Percentiles rank a stretch among this genome's conserved stretches.
Evolutionary conservation across 2,797 vertebrate genomes (phyloP).

Genomic region (Falco concolor): DNA sequence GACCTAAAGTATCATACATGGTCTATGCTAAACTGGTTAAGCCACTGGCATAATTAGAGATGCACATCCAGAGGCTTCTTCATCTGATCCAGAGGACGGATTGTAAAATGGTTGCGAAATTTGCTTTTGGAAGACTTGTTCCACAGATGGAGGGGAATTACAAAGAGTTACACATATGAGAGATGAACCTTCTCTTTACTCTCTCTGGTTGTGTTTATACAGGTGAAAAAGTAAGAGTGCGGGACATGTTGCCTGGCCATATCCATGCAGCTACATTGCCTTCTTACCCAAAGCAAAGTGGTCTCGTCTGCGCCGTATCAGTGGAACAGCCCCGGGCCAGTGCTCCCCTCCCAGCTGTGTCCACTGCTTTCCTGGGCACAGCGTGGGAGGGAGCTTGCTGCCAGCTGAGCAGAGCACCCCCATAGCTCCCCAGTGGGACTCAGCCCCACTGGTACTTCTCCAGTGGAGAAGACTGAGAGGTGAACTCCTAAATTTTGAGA

Average conservation of each 20-base stretch:
- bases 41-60: not conserved
- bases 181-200: not conserved
- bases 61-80: not conserved
- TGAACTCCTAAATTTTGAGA: not conserved
- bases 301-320: not conserved
- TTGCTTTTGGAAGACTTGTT: not conserved
- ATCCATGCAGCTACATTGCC: not conserved
- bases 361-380: not conserved
- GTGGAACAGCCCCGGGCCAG: not conserved
- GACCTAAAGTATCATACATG: not conserved
- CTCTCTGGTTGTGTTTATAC: not conserved
- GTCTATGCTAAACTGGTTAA: rapidly evolving
- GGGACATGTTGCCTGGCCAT: not conserved
- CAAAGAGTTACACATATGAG: rapidly evolving
- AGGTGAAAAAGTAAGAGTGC: not conserved
- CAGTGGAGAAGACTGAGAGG: not conserved
- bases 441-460: not conserved
- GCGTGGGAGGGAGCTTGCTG: rapidly evolving
- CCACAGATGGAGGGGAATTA: not conserved
- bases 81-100: not conserved
- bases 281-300: not conserved
- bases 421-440: not conserved
- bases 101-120: not conserved
- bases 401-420: not conserved
- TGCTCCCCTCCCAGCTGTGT: not conserved